Conservation (phyloP, 2,797 vertebrate genomes). For the Thunnus albacares region DNA sequence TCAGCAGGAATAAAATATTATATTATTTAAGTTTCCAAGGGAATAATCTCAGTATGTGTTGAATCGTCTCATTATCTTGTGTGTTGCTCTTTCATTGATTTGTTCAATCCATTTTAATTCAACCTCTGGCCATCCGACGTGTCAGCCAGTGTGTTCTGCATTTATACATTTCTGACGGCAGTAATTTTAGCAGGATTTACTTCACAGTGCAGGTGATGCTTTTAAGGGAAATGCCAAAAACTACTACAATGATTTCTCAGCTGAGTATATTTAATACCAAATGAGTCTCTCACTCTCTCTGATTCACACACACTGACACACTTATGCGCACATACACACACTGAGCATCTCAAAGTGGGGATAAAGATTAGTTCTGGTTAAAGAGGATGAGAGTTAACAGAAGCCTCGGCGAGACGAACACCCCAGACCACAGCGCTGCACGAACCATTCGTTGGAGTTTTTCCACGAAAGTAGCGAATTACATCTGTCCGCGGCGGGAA, state of each 20-base stretch:
- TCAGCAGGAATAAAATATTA: slow-evolving; percentile 1
- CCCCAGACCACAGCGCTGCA: slow-evolving; percentile 27
- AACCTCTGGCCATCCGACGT: slow-evolving; percentile 24
- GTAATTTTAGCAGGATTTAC: slow-evolving; percentile 29
- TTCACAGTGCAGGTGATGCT: slow-evolving; percentile 24
- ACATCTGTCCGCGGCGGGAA: slow-evolving; percentile 46
- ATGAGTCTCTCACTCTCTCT: slow-evolving; percentile 13
- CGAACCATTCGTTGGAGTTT: slow-evolving; percentile 38
- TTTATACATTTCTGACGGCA: slow-evolving; percentile 21
- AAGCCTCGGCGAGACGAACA: slow-evolving; percentile 40
- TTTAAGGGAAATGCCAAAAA: slow-evolving; percentile 40
- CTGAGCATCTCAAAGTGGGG: slow-evolving; percentile 48
- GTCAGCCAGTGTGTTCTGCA: slow-evolving; percentile 8
- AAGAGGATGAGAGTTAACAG: slow-evolving; percentile 71
- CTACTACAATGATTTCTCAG: slow-evolving; percentile 35
- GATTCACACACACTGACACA: not conserved
- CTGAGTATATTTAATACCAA: slow-evolving; percentile 45
- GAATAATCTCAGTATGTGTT: slow-evolving; percentile 15
- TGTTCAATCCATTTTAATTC: slow-evolving; percentile 33
- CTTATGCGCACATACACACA: not conserved
- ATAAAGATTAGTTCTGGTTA: slow-evolving; percentile 79
- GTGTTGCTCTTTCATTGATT: slow-evolving; percentile 28
- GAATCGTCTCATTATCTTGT: slow-evolving; percentile 34
- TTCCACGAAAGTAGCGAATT: slow-evolving; percentile 41
- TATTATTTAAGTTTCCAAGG: slow-evolving; percentile 15